These are phyloP conservation scores for Cyclargus thomasi DNA, from an alignment of 1,140 invertebrate genomes.

Conservation along the genomic window DNA sequence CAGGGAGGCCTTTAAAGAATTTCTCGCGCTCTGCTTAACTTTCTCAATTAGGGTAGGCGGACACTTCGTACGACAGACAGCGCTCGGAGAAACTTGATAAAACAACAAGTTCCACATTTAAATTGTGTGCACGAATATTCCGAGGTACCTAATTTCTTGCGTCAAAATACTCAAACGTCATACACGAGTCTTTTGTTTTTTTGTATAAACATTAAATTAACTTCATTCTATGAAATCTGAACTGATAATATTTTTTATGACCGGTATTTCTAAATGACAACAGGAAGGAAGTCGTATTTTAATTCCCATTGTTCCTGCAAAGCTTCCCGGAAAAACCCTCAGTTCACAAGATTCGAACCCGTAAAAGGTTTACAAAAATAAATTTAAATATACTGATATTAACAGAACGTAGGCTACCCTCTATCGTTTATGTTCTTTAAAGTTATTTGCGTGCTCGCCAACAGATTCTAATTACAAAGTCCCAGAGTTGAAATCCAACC, in stretches of 20 bases:
- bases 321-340: neutral
- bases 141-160: too few species aligned
- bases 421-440: slow-evolving; percentile 2
- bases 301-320: neutral
- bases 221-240: too few species aligned
- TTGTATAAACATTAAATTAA: too few species aligned
- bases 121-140: neutral
- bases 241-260: neutral
- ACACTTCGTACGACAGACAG: slow-evolving; percentile 8
- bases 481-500: slow-evolving; percentile 12
- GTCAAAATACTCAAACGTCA: neutral
- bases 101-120: slow-evolving; percentile 16
- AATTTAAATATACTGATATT: neutral
- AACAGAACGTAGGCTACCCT: too few species aligned
- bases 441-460: slow-evolving; percentile 11
- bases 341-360: neutral
- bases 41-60: slow-evolving; percentile 39
- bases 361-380: neutral
- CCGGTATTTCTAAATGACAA: neutral
- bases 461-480: slow-evolving; percentile 14
- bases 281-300: neutral
- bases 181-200: neutral
- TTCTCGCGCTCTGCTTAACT: slow-evolving; percentile 39
- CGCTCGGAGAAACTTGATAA: slow-evolving; percentile 5
- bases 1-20: slow-evolving; percentile 37